These are phyloP conservation scores for Lota lota DNA, from an alignment of 2,113 vertebrate genomes.

Conservation along the genomic window DNA sequence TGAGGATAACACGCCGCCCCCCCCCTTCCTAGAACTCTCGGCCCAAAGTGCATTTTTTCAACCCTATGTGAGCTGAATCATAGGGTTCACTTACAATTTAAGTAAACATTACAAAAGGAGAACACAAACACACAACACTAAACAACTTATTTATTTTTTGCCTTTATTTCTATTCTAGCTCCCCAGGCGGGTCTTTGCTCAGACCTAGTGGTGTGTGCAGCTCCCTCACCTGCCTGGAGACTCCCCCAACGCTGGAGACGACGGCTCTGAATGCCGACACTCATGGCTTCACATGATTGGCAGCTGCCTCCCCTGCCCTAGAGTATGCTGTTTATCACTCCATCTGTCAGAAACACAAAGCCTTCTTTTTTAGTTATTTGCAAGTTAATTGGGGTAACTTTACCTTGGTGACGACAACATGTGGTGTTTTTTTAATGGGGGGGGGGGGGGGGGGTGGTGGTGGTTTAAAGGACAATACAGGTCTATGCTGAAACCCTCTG, in stretches of 20 bases:
- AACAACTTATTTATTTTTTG: background rate
- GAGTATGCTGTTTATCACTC: background rate
- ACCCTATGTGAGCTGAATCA: too few species aligned
- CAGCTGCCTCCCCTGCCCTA: conserved; percentile 8
- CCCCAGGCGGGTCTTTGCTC: background rate
- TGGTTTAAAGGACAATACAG: too few species aligned
- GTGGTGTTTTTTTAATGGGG: too few species aligned
- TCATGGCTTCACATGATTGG: conserved; percentile 46
- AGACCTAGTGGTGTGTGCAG: background rate
- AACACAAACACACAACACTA: too few species aligned
- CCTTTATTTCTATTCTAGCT: too few species aligned
- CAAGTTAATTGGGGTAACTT: background rate
- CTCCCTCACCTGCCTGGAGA: conserved; percentile 16
- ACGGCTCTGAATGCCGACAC: background rate
- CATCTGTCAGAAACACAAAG: background rate
- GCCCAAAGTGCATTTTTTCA: too few species aligned
- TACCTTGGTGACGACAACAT: background rate
- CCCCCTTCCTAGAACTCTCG: too few species aligned
- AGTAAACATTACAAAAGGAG: too few species aligned
- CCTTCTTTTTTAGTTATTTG: background rate
- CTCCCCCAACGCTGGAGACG: conserved; percentile 1
- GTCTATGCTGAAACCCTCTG: too few species aligned
- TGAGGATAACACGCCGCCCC: too few species aligned
- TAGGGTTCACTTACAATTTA: too few species aligned
- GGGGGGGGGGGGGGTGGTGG: too few species aligned